Conservation (phyloP, 2,113 vertebrate genomes). For the Mungos mungo region DNA sequence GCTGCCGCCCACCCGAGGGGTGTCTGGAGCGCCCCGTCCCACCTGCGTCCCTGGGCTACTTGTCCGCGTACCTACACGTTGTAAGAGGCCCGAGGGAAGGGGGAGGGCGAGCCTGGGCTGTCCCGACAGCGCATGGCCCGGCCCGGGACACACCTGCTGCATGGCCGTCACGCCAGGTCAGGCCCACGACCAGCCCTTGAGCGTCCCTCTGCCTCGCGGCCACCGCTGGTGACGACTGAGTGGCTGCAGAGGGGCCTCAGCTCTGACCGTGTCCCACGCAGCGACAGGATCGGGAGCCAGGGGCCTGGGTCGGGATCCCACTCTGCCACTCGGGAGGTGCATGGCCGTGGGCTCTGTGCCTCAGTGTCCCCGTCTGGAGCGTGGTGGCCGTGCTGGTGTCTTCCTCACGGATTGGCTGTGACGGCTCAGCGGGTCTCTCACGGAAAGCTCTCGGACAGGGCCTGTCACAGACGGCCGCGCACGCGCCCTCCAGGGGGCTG, state of each 20-base stretch:
- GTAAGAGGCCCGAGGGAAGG: fast-evolving
- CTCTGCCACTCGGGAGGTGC: neutral
- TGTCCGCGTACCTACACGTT: fast-evolving
- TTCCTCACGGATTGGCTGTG: fast-evolving
- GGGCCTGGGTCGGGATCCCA: fast-evolving
- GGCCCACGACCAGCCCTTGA: fast-evolving
- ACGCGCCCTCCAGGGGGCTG: neutral
- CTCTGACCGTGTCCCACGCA: too few relatives aligned
- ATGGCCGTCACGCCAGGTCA: fast-evolving
- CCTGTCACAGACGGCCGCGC: neutral
- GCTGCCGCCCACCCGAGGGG: fast-evolving
- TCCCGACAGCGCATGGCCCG: fast-evolving
- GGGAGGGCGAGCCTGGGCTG: neutral
- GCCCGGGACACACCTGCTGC: fast-evolving
- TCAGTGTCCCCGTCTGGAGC: neutral
- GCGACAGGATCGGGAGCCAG: neutral
- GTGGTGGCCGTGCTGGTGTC: fast-evolving
- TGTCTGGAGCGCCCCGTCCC: neutral
- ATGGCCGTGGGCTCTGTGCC: fast-evolving
- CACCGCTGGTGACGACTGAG: fast-evolving
- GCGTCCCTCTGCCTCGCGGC: fast-evolving
- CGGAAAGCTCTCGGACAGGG: neutral
- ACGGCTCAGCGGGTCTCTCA: fast-evolving
- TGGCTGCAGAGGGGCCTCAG: too few relatives aligned
- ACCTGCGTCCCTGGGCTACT: fast-evolving